phyloP scores from a whole-genome alignment of 1,140 invertebrate species.

The Episyrphus balteatus region DNA sequence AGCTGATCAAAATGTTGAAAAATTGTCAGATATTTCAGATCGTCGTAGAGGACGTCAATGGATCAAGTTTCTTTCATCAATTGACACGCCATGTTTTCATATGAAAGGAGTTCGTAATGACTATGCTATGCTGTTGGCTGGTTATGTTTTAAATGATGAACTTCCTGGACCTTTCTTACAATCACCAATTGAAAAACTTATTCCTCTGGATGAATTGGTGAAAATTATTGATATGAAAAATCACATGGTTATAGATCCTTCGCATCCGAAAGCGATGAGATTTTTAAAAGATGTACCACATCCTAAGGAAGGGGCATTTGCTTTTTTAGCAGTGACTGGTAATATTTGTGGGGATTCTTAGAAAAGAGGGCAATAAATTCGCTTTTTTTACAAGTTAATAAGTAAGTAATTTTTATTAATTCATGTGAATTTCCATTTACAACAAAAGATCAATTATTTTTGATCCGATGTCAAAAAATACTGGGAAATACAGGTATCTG shows the following conservation, averaged over 20 bases:
- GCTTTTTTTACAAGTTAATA: too few species aligned
- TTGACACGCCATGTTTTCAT: slow-evolving; percentile 14
- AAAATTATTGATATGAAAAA: slow-evolving; percentile 26
- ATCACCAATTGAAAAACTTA: slow-evolving; percentile 32
- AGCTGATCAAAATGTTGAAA: too few species aligned
- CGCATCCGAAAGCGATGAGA: slow-evolving; percentile 31
- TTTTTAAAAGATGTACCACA: slow-evolving; percentile 36
- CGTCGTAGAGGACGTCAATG: slow-evolving; percentile 6
- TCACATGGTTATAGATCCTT: slow-evolving; percentile 35
- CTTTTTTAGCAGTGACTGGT: slow-evolving; percentile 40
- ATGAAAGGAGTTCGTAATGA: slow-evolving; percentile 32
- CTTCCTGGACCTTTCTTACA: slow-evolving; percentile 37
- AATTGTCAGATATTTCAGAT: background rate
- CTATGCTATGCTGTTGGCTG: slow-evolving; percentile 26
- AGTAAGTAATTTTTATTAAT: too few species aligned
- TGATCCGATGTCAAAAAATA: too few species aligned
- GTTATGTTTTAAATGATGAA: slow-evolving; percentile 11
- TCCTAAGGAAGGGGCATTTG: slow-evolving; percentile 40
- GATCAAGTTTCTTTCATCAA: slow-evolving; percentile 21
- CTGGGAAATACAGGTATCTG: too few species aligned
- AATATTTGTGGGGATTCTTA: too few species aligned
- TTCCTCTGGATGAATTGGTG: slow-evolving; percentile 27
- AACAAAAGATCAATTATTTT: too few species aligned
- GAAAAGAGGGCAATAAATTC: too few species aligned
- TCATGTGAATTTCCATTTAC: too few species aligned